These are phyloP conservation scores for human DNA, from an alignment of 2,113 vertebrate genomes.

Conservation along the genomic window GRCh38 chr7:118506501-118507000, in stretches of 20 bases:
- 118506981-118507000: neutral
- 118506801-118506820: neutral
- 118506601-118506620: neutral
- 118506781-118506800: neutral
- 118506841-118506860: neutral
- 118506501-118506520: neutral
- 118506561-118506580: conserved; percentile 18
- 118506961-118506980: neutral
- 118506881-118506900: neutral
- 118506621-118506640: neutral
- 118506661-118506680: neutral
- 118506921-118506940: neutral
- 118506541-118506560: conserved; percentile 20
- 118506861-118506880: neutral
- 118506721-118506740: neutral
- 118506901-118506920: neutral
- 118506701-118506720: neutral
- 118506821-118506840: neutral
- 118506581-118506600: neutral
- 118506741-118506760: neutral
- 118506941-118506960: neutral
- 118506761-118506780: neutral
- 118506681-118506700: neutral
- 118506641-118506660: neutral
- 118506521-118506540: neutral